phyloP scores from a whole-genome alignment of 2,113 vertebrate genomes.

The Megaceryle torquata region DNA sequence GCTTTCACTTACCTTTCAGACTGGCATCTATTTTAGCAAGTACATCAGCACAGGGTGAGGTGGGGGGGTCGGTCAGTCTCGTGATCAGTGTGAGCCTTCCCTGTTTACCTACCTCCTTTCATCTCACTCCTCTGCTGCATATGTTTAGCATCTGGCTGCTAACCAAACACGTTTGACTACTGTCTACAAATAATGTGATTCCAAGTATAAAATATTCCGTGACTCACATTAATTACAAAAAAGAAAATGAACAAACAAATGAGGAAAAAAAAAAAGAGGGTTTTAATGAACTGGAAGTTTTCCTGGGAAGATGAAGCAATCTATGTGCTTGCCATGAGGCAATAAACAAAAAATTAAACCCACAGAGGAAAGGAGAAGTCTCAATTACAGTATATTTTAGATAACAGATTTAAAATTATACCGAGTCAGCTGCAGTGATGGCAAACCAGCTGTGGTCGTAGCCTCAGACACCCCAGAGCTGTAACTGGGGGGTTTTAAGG shows the following conservation, averaged over 20 bases:
- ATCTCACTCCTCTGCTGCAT: conserved; percentile 35
- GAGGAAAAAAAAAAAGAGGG: too few relatives aligned
- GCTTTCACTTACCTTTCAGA: background rate
- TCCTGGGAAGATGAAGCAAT: conserved; percentile 21
- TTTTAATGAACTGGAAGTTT: conserved; percentile 9
- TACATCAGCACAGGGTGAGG: background rate
- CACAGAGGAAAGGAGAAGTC: background rate
- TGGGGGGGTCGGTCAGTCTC: background rate
- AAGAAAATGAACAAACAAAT: background rate
- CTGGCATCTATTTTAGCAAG: background rate
- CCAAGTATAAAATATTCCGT: conserved; percentile 34
- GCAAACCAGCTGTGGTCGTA: background rate
- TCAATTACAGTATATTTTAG: background rate
- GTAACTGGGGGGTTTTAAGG: background rate
- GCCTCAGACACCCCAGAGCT: background rate
- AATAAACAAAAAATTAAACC: background rate
- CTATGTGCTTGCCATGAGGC: background rate
- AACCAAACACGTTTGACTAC: conserved; percentile 10
- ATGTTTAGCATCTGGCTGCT: conserved; percentile 52
- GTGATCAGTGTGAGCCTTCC: background rate
- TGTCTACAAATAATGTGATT: conserved; percentile 31
- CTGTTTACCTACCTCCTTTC: conserved; percentile 23
- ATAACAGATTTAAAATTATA: background rate
- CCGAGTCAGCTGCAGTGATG: background rate
- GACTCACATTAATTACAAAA: background rate